These are phyloP conservation scores for Mesorhabditis belari DNA, from an alignment of 2,888 invertebrate genomes.

Conservation along the genomic window DNA sequence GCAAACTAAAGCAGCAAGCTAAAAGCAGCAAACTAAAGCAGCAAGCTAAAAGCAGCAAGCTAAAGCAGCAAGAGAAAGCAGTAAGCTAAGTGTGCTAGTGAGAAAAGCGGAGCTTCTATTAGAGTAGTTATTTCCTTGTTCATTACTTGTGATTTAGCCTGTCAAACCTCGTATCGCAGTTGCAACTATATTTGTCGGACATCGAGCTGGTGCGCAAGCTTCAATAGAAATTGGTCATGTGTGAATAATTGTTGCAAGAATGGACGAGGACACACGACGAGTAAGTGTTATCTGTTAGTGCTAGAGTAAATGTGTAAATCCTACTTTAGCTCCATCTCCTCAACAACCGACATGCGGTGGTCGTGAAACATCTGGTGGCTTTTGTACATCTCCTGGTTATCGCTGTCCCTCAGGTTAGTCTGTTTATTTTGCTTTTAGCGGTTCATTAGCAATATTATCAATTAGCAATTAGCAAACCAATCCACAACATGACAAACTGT, in stretches of 20 bases:
- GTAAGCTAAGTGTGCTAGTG: no score
- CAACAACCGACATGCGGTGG: conserved; percentile 23
- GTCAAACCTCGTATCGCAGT: conserved; percentile 17
- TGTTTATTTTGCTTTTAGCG: neutral
- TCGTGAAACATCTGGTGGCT: conserved; percentile 29
- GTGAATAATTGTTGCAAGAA: conserved; percentile 19
- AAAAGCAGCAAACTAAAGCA: no score
- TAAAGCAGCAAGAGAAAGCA: no score
- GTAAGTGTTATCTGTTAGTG: neutral
- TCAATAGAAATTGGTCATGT: conserved; percentile 21
- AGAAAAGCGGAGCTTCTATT: no score
- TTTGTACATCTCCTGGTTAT: conserved; percentile 7
- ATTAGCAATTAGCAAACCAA: no score
- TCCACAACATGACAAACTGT: no score
- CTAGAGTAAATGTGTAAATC: neutral
- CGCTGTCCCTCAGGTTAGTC: neutral
- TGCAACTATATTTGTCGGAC: conserved; percentile 20
- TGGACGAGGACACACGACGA: conserved; percentile 1
- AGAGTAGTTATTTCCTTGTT: neutral
- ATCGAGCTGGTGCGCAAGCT: conserved; percentile 19
- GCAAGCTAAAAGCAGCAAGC: no score
- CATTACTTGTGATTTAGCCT: conserved; percentile 9
- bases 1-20: no score
- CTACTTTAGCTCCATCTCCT: neutral
- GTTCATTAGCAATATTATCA: neutral